A percentile compares a stretch with the other conserved stretches of the same genome.
Conservation (phyloP, 2,797 vertebrate genomes). For the Tapirus indicus region DNA sequence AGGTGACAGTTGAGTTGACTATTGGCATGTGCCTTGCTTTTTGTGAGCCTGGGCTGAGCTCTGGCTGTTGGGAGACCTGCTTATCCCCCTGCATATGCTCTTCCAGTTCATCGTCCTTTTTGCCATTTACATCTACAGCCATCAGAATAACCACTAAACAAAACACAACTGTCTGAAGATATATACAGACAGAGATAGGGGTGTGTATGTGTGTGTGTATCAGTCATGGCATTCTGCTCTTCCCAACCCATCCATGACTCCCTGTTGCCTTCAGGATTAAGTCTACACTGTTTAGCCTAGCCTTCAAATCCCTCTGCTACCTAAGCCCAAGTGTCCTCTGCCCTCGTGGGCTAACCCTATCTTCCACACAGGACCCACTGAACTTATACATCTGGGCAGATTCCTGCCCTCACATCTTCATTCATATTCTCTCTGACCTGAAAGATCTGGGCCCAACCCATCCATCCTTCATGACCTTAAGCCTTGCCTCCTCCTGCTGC, state of each 20-base stretch:
- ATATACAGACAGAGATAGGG: neutral
- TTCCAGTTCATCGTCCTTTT: neutral
- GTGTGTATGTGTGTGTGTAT: neutral
- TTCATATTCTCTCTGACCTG: neutral
- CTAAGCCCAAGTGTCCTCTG: neutral
- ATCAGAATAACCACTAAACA: neutral
- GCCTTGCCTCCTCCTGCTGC: neutral
- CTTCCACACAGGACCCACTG: neutral
- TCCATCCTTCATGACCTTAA: neutral
- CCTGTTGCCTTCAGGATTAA: neutral
- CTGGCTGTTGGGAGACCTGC: neutral
- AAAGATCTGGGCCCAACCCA: neutral
- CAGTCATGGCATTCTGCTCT: neutral
- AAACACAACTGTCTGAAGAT: neutral
- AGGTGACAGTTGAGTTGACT: neutral
- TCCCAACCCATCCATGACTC: neutral
- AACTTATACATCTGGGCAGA: neutral
- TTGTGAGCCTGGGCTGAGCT: neutral
- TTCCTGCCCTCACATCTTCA: neutral
- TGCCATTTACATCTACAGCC: neutral
- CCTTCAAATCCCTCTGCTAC: neutral
- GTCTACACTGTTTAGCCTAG: neutral
- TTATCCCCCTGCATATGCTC: neutral
- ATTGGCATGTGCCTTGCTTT: neutral
- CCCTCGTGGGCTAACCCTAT: neutral